Base-by-base conservation (phyloP, 2,113 vertebrate species). In the Melozone crissalis region DNA sequence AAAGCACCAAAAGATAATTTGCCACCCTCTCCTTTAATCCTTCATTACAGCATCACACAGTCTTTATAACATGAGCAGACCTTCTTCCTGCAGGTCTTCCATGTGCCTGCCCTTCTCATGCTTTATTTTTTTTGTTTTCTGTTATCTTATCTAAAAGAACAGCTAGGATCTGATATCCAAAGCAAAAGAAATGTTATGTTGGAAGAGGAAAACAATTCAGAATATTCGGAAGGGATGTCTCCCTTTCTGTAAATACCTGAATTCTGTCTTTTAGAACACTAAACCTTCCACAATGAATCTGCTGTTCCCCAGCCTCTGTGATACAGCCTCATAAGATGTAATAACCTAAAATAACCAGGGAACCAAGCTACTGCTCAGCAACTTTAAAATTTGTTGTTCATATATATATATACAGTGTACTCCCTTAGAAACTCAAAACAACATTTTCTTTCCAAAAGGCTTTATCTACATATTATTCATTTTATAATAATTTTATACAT, bases 11-110 rank as follows among this genome's bases (percentile, higher is more conserved):
- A 74, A 87, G n/a, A 54, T 7, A 74, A 20, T 55, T 63, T 51
- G 43, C 26, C 15, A 71, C 8, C 2, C 12, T 4, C 22, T 84
- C 15, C 22, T 71, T 77, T 0, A 0, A 67, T 62, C 28, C 47
- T 55, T 75, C 47, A 24, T 67, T 39, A 43, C 11, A 67, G 3
- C 3, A 72, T 75, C 62, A 84, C 37, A 49, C 22, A 73, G 8
- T n/a, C 33, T 17, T 78, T 59, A 9, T 8, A 74, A 84, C 2
- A 84, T 43, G 13, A 55, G 43, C 21, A 92, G 69, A 78, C 8
- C 20, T 83, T 77, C 33, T n/a, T 69, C 39, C 67, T 37, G 41
- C 33, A 95, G 57, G 30, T 88, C 21, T 65, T 87, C 30, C 24
- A 72, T 62, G n/a, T 75, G 15, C 22, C 58, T 95, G 24, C 15